Conservation (phyloP, 2,113 vertebrate species). For the Gymnogyps californianus region DNA sequence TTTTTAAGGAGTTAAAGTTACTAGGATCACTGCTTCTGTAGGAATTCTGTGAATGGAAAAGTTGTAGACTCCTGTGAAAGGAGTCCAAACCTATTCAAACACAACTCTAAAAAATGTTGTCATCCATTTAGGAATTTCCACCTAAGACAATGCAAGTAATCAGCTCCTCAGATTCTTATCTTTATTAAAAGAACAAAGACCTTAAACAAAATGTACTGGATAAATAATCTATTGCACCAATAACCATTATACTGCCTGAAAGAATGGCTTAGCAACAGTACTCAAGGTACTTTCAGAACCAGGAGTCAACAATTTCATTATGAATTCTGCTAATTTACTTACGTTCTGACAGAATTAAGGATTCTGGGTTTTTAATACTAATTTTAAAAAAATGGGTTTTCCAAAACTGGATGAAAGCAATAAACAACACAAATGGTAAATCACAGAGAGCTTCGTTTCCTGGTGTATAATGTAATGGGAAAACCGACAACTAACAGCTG, state of each 20-base stretch:
- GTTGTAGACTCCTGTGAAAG: not conserved
- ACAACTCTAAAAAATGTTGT: not conserved
- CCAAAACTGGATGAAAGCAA: not conserved
- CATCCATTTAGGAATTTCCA: not conserved
- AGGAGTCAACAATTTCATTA: not conserved
- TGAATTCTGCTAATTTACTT: not conserved
- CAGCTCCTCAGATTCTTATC: not conserved
- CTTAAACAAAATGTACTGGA: not conserved
- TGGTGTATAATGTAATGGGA: not conserved
- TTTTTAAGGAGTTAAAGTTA: not conserved
- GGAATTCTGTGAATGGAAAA: slow-evolving; percentile 21
- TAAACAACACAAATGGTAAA: not conserved
- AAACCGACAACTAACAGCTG: not conserved
- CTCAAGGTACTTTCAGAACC: not conserved
- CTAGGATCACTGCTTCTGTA: not conserved
- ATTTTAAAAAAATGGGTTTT: not conserved
- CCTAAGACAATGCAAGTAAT: not conserved
- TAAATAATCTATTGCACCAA: not conserved
- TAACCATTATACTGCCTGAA: not conserved
- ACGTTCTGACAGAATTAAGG: not conserved
- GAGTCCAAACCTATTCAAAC: not conserved
- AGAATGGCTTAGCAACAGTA: not conserved
- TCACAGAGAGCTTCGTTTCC: not conserved
- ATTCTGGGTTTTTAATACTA: not conserved
- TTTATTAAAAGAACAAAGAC: not conserved